phyloP scores from a whole-genome alignment of 2,888 invertebrate species.

The Scaptomyza tumidula region DNA sequence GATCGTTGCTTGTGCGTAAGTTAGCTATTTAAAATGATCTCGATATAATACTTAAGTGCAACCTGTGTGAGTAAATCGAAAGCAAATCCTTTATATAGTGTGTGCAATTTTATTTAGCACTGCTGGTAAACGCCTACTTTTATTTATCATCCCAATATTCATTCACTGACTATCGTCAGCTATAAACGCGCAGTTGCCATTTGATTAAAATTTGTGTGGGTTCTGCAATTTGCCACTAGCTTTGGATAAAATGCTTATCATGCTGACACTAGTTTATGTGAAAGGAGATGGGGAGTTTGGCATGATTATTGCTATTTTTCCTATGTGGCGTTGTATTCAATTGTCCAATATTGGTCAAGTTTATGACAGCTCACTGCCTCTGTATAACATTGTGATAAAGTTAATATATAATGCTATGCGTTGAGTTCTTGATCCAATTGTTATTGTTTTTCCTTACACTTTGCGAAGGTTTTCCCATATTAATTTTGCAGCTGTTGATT shows the following conservation, averaged over 20 bases:
- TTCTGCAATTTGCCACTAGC: conserved; percentile 12
- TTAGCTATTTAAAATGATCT: not conserved
- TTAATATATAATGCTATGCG: not conserved
- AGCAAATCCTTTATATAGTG: not conserved
- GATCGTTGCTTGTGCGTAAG: conserved; percentile 1
- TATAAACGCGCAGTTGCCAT: conserved; percentile 4
- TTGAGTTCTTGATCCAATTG: conserved; percentile 36
- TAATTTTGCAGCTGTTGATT: conserved; percentile 7
- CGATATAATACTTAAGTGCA: not conserved
- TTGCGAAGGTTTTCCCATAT: conserved; percentile 35
- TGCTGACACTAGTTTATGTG: conserved; percentile 13
- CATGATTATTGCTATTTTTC: conserved; percentile 4
- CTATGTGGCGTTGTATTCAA: conserved; percentile 9
- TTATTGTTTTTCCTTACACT: conserved; percentile 14
- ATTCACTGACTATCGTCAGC: conserved; percentile 9
- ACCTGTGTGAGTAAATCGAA: not conserved
- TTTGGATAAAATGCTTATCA: conserved; percentile 31
- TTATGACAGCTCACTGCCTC: conserved; percentile 27
- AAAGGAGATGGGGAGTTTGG: not conserved
- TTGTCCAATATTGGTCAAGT: conserved; percentile 68
- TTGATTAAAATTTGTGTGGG: conserved; percentile 13
- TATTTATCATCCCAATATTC: not conserved
- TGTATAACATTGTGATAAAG: conserved; percentile 45
- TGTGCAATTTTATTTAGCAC: conserved; percentile 15
- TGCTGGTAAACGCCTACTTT: not conserved